Evolutionary conservation across 2,797 vertebrate species (phyloP), one percentile per base, ranked within the genome.

Genomic region (Thaleichthys pacificus): DNA sequence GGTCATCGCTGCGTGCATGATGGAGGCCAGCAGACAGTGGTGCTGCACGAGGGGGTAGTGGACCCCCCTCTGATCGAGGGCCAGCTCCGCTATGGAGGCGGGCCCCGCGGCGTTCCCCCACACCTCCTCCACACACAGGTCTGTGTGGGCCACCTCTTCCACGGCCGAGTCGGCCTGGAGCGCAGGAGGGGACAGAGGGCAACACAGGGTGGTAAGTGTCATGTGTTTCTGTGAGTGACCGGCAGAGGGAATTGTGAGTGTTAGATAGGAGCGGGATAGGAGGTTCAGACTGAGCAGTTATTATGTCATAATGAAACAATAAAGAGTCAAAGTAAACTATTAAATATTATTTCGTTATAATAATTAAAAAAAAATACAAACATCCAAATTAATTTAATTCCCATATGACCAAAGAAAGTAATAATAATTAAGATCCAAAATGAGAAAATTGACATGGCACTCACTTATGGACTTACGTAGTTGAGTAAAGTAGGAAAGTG

Each of bases 21-120:
- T n/a, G 0, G 94, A 92, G 3, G 95, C 95, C 17, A 99, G 80
- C 75, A 98, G 80, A 0, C 94, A 98, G 85, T 99, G 97, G 84
- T 99, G 98, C 61, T 97, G 96, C 3, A 97, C 95, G 63, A 99
- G 92, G 0, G 96, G 97, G 87, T 95, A 99, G 91, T 99, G 97
- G 54, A 98, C 88, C 0, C 90, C 95, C 30, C 91, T 94, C 93
- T 99, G 97, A 80, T 99, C 97, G 42, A 99, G 91, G 4, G 97
- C 96, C 1, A 99, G 90, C n/a, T 98, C 96, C 14, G 94, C 95
- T 1, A 99, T 96, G 0, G 97, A 99, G 5, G 91, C 91, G 0
- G 96, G 98, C 2, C 98, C 98, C 67, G 98, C 95, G 0, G 93
- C 95, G 0, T 92, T 85, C 0, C 90, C 77, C 97, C 98, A 99